Evolutionary conservation across 2,797 vertebrate species (phyloP).

Genomic region (Tarsius wallacei): DNA sequence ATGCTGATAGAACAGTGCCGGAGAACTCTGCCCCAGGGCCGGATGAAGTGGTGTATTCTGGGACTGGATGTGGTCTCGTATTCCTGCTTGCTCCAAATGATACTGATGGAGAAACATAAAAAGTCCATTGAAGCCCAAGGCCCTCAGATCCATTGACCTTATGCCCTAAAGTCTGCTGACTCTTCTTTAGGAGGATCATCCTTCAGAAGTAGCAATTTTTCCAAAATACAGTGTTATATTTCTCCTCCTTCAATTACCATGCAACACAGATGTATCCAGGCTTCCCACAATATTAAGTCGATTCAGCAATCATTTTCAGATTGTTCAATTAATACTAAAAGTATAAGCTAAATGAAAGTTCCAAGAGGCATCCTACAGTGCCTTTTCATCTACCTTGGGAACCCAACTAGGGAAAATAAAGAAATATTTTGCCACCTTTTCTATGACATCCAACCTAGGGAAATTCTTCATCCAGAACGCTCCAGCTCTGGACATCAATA

Average conservation of each 20-base stretch:
- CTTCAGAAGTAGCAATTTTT: neutral
- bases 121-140: neutral
- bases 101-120: neutral
- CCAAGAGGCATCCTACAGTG: neutral
- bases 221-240: neutral
- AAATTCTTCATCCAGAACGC: neutral
- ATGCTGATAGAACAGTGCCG: neutral
- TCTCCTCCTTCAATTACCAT: neutral
- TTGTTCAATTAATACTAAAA: neutral
- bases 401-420: neutral
- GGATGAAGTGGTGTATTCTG: too few relatives aligned
- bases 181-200: neutral
- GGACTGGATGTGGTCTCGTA: neutral
- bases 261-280: neutral
- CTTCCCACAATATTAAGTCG: neutral
- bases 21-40: neutral
- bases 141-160: neutral
- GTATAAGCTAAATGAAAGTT: neutral
- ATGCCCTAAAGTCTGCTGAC: neutral
- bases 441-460: neutral
- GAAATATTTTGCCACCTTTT: neutral
- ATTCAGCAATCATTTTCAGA: neutral
- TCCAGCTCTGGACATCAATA: neutral
- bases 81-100: neutral
- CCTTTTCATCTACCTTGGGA: neutral